Evolutionary conservation across 2,797 vertebrate genomes (phyloP), one percentile per base, ranked within the genome.

Genomic region (Setipinna tenuifilis): DNA sequence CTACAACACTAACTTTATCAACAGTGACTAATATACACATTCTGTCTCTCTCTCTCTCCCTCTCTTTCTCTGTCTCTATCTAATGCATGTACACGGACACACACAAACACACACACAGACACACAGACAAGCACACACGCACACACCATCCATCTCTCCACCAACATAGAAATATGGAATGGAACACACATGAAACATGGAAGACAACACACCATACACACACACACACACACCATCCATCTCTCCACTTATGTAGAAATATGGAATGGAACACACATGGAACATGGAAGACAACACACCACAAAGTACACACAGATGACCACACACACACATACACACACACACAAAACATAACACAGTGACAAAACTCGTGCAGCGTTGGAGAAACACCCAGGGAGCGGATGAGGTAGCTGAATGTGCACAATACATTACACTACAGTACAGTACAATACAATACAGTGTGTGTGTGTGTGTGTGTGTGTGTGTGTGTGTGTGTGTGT

Each of bases 361-460:
- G 65, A 86, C 85, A 82, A 83, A 54, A 85, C 83, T 68, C 58
- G 78, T 87, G 82, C 82, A 84, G 44, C 50, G 86, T 82, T 85
- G 83, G 83, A 85, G 83, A 87, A 82, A 88, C 86, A 88, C 83
- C 84, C 85, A 86, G 58, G 61, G 85, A 86, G 89, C 85, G 65
- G 31, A 89, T 89, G 88, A 75, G 84, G 84, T 86, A 88, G 89
- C 86, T 1, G 28, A 86, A 82, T 83, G 68, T 75, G 68, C 68
- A 75, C 68, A 75, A 19, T 75, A 75, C 68, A 28, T 35, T 75
- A 75, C 68, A 75, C 14, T 75, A 75, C 7, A 61, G n/a, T 57
- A 86, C 25, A 83, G 48, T 82, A 87, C 84, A 81, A 85, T 17
- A 83, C 65, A 57, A 6, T 62, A 9, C 23, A 54, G 61, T 65